Conservation (phyloP, 2,797 vertebrate species). For the Siniperca undulata region DNA sequence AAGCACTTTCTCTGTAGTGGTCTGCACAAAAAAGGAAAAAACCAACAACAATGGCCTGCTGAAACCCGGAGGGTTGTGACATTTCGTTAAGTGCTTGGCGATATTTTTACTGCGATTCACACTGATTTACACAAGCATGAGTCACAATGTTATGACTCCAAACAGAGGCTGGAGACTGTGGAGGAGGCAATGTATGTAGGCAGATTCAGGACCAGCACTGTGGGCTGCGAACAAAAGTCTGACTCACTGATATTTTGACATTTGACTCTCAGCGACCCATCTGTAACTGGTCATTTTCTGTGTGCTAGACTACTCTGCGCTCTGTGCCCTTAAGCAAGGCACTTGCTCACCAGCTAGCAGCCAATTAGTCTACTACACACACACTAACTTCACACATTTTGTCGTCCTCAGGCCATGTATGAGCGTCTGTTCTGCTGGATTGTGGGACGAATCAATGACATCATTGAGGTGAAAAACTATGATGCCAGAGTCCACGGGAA, state of each 20-base stretch:
- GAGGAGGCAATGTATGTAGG: conserved; percentile 41
- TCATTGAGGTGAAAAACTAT: conserved; percentile 96
- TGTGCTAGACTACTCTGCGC: not conserved
- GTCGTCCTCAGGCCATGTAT: conserved; percentile 91
- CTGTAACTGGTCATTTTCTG: conserved; percentile 14
- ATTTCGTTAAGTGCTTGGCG: conserved; percentile 21
- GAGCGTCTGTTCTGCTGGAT: conserved; percentile 99
- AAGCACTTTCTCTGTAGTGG: not conserved
- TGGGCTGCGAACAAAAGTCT: conserved; percentile 32
- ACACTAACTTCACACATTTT: not conserved
- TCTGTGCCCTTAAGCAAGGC: conserved; percentile 28
- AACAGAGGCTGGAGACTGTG: conserved; percentile 38
- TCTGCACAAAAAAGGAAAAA: not conserved
- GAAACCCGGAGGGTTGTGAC: conserved; percentile 14
- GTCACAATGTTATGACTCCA: conserved; percentile 64
- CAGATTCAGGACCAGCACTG: conserved; percentile 21
- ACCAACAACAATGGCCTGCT: not conserved
- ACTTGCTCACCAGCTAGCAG: not conserved
- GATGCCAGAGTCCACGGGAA: conserved; percentile 93
- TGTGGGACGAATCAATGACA: conserved; percentile 93
- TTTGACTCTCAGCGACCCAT: conserved; percentile 29
- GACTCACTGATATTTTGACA: conserved; percentile 57
- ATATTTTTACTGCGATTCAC: conserved; percentile 24
- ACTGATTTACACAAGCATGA: conserved; percentile 51
- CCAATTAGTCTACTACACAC: not conserved